These are phyloP conservation scores for Proterorhinus semilunaris DNA, from an alignment of 2,113 vertebrate genomes.

Conservation along the genomic window DNA sequence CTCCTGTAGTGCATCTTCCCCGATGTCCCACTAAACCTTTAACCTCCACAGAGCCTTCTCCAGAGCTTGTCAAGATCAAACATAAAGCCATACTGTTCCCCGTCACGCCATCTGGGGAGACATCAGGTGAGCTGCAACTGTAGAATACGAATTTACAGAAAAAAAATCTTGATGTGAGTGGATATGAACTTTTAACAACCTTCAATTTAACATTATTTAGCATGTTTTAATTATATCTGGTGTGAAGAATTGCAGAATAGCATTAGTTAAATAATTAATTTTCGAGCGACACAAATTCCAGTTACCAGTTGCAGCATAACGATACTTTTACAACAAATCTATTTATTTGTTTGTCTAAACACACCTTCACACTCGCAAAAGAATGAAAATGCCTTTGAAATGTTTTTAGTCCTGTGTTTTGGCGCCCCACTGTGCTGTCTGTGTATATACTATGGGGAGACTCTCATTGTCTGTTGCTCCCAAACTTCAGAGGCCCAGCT, in stretches of 20 bases:
- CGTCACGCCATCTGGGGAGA: constrained; percentile 78
- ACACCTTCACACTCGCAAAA: neutral
- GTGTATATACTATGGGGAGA: constrained; percentile 10
- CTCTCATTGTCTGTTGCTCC: constrained; percentile 17
- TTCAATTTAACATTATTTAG: too few relatives aligned
- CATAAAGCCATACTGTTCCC: constrained; percentile 84
- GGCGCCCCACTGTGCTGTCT: neutral
- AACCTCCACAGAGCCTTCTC: constrained; percentile 31
- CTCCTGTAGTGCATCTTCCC: constrained; percentile 61
- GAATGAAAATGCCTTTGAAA: constrained; percentile 1
- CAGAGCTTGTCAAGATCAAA: constrained; percentile 79
- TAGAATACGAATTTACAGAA: too few relatives aligned
- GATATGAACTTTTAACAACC: too few relatives aligned
- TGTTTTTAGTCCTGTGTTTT: constrained; percentile 10
- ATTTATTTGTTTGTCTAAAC: neutral
- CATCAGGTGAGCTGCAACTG: constrained; percentile 79
- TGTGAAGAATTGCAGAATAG: too few relatives aligned
- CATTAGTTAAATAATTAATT: too few relatives aligned
- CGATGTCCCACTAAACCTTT: constrained; percentile 57
- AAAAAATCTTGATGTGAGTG: too few relatives aligned
- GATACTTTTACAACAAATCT: too few relatives aligned
- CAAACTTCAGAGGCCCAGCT: constrained; percentile 76
- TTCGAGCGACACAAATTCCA: too few relatives aligned
- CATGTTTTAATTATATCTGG: too few relatives aligned
- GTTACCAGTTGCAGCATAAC: too few relatives aligned